Percentiles rank a stretch among this genome's conserved stretches.
These are phyloP conservation scores for Cephus sareptanus DNA, from an alignment of 2,888 invertebrate species.

Conservation along the genomic window DNA sequence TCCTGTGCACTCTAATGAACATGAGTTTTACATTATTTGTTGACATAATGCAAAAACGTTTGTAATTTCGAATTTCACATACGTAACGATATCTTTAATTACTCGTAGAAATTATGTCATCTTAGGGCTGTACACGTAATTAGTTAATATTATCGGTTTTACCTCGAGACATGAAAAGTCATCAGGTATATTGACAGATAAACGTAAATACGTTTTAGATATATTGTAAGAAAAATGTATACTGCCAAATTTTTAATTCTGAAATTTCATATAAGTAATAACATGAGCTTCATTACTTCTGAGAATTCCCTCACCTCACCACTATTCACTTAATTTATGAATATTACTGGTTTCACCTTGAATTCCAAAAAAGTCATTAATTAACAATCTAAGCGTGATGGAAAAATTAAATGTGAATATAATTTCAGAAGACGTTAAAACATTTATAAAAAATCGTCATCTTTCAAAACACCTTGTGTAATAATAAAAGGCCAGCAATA, in stretches of 20 bases:
- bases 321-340: not conserved
- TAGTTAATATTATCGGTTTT: too few species aligned
- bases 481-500: not conserved
- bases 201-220: not conserved
- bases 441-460: not conserved
- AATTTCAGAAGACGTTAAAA: not conserved
- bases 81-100: too few species aligned
- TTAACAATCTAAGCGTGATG: not conserved
- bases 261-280: not conserved
- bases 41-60: too few species aligned
- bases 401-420: not conserved
- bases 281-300: not conserved
- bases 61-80: too few species aligned
- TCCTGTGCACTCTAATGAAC: not conserved
- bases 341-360: not conserved
- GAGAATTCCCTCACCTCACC: not conserved
- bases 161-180: too few species aligned
- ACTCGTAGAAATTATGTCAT: too few species aligned
- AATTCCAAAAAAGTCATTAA: not conserved
- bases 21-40: too few species aligned
- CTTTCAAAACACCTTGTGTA: not conserved
- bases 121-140: too few species aligned
- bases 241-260: not conserved
- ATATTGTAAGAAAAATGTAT: not conserved
- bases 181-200: not conserved